Evolutionary conservation across 1,140 invertebrate species (phyloP).

Genomic region (Leptinotarsa defecta): DNA sequence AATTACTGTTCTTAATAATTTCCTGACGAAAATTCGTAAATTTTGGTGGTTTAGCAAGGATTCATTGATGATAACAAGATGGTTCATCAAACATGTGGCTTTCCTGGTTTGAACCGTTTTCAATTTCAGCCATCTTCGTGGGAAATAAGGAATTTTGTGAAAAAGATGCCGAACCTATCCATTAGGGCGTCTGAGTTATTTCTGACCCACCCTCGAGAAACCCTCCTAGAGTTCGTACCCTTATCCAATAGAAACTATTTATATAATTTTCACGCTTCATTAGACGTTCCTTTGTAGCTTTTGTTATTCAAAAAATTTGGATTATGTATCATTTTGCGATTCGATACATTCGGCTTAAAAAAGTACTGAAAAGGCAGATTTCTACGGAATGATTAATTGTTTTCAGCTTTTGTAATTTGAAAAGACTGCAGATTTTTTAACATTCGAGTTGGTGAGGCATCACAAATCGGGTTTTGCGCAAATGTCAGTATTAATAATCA

Average conservation of each 20-base stretch:
- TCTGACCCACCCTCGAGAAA: constrained; percentile 20
- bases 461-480: neutral
- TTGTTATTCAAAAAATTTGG: constrained; percentile 18
- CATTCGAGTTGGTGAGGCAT: neutral
- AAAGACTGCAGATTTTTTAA: neutral
- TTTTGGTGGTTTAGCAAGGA: too few relatives aligned
- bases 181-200: constrained; percentile 15
- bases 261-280: constrained; percentile 24
- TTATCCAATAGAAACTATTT: constrained; percentile 25
- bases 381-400: neutral
- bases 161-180: constrained; percentile 13
- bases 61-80: too few relatives aligned
- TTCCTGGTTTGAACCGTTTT: neutral
- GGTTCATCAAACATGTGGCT: neutral
- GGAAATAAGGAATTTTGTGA: constrained; percentile 13
- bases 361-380: neutral
- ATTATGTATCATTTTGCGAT: constrained; percentile 23
- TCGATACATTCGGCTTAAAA: constrained; percentile 13
- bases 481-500: neutral
- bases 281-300: constrained; percentile 18
- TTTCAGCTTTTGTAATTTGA: neutral
- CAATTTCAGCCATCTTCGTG: constrained; percentile 2
- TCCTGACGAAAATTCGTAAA: too few relatives aligned
- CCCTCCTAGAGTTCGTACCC: constrained; percentile 12
- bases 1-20: too few relatives aligned